phyloP scores from a whole-genome alignment of 2,113 vertebrate genomes.

The Passer domesticus region DNA sequence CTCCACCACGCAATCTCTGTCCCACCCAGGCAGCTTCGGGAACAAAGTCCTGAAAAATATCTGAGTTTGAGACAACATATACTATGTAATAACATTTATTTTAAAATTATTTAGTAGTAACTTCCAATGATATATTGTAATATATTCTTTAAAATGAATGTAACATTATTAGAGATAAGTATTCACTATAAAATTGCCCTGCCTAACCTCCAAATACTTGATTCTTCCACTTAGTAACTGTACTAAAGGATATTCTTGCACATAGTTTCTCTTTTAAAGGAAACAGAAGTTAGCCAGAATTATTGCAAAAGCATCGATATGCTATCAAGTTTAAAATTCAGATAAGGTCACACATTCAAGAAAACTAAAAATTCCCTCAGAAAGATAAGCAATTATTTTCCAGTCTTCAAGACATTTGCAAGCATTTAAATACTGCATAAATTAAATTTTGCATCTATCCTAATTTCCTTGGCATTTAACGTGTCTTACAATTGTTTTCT shows the following conservation, averaged over 20 bases:
- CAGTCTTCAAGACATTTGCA: neutral
- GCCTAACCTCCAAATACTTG: neutral
- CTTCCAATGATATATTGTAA: neutral
- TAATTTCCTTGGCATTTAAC: neutral
- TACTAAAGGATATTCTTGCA: neutral
- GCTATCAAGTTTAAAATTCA: neutral
- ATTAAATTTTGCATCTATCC: neutral
- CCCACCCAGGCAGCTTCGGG: neutral
- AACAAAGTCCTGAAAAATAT: neutral
- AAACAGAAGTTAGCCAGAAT: neutral
- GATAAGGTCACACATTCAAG: neutral
- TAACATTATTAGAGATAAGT: neutral
- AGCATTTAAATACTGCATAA: neutral
- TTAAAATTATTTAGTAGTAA: neutral
- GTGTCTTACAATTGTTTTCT: neutral
- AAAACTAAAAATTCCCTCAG: neutral
- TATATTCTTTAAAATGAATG: neutral
- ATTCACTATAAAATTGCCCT: neutral
- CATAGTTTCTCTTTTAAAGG: neutral
- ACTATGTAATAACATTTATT: neutral
- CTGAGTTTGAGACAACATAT: neutral
- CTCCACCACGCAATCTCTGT: accelerated
- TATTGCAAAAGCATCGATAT: neutral
- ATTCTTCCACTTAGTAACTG: neutral
- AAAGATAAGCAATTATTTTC: neutral